A percentile compares a stretch with the other conserved stretches of the same genome.
Evolutionary conservation across 2,113 vertebrate genomes (phyloP).

Genomic region (Corydoras sp.): DNA sequence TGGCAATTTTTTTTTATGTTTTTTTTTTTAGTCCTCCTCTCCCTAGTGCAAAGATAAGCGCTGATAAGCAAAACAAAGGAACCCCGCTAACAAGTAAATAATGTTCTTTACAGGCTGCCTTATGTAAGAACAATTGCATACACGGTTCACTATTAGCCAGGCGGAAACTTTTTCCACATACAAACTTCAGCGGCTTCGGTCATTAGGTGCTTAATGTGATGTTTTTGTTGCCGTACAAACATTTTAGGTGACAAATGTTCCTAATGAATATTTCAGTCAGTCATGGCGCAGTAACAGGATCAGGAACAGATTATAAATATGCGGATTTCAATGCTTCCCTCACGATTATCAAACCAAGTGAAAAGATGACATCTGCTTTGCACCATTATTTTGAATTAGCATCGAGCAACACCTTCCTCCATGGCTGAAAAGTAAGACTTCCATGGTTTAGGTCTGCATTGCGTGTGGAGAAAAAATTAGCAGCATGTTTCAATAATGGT

Average conservation of each 20-base stretch:
- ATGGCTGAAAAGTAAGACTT: not conserved
- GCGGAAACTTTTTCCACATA: slow-evolving; percentile 13
- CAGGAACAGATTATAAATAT: slow-evolving; percentile 1
- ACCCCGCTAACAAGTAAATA: too few relatives aligned
- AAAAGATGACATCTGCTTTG: not conserved
- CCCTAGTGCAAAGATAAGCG: not conserved
- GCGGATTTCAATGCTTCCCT: not conserved
- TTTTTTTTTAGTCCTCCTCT: not conserved
- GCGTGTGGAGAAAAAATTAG: not conserved
- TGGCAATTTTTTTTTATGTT: not conserved
- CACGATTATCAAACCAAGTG: slow-evolving; percentile 5
- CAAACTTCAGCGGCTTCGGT: slow-evolving; percentile 2
- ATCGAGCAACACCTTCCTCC: slow-evolving; percentile 1
- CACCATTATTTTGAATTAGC: slow-evolving; percentile 11
- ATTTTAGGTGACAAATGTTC: slow-evolving; percentile 21
- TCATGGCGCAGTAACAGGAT: not conserved
- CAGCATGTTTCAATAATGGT: slow-evolving; percentile 13
- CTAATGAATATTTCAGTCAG: slow-evolving; percentile 21
- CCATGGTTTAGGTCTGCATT: not conserved
- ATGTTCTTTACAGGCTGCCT: too few relatives aligned
- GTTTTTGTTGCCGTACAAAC: slow-evolving; percentile 23
- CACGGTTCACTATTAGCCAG: not conserved
- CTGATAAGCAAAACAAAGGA: not conserved
- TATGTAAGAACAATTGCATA: too few relatives aligned
- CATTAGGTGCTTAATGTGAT: slow-evolving; percentile 29